These are phyloP conservation scores for Lordiphosa mommai DNA, from an alignment of 1,140 invertebrate species.

Conservation along the genomic window DNA sequence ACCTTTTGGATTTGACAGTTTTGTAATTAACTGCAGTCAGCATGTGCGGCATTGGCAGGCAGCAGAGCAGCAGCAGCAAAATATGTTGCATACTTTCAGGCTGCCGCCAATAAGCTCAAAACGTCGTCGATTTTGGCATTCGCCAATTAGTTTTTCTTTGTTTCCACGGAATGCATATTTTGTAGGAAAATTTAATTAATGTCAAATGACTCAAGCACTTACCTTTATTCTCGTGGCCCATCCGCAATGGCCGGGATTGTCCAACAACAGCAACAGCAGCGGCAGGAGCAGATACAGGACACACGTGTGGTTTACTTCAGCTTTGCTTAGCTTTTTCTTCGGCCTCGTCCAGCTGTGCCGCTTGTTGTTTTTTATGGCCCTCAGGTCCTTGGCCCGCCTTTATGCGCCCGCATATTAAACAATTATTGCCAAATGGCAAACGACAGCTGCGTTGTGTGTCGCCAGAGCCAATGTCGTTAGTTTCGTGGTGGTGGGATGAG, in stretches of 20 bases:
- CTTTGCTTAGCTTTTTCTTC: constrained; percentile 34
- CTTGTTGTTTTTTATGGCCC: constrained; percentile 68
- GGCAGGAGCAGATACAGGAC: constrained; percentile 29
- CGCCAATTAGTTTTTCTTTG: constrained; percentile 50
- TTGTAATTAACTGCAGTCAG: constrained; percentile 78
- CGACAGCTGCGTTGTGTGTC: constrained; percentile 73
- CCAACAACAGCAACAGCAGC: constrained; percentile 7
- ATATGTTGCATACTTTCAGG: constrained; percentile 66
- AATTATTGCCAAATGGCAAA: constrained; percentile 77
- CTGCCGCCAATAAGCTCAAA: constrained; percentile 35
- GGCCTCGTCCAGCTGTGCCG: constrained; percentile 28
- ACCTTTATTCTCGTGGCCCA: too few species aligned
- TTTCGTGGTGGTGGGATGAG: constrained; percentile 17
- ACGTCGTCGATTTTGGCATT: constrained; percentile 26
- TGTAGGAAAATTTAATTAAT: not conserved
- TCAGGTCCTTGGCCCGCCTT: constrained; percentile 53
- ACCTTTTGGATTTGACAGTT: constrained; percentile 78
- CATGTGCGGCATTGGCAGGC: constrained; percentile 42
- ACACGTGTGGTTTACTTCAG: constrained; percentile 33
- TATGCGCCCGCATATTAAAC: constrained; percentile 78
- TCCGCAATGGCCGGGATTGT: constrained; percentile 6
- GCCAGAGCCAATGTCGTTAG: constrained; percentile 65
- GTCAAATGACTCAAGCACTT: too few species aligned
- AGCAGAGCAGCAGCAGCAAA: constrained; percentile 15
- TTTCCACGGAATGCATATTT: constrained; percentile 2